Evolutionary conservation across 2,888 invertebrate species (phyloP), one percentile per base, ranked within the genome.

Genomic region (Vannuccia rotundouncinata): DNA sequence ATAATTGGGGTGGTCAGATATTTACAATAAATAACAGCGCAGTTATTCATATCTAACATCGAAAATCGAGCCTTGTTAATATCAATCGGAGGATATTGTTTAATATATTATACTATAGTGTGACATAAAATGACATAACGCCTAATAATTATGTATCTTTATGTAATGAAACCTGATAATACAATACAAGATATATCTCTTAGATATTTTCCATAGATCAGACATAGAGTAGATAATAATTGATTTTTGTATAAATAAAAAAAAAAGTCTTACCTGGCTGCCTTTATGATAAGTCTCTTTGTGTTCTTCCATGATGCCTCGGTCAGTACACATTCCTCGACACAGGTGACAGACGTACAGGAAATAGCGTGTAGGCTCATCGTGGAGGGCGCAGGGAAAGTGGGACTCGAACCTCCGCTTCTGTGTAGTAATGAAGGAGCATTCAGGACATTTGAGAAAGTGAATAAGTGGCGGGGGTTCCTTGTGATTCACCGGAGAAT

Each of bases 291-390:
- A 77, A 17, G 59, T 77, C 77, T 77, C 77, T 10, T 59, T 5
- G 29, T 77, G 77, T 25, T 77, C 77, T 31, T 77, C 77, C 77
- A 77, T 77, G 31, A 77, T 77, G 1, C 59, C 77, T 1, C 77
- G 77, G 29, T 59, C 59, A 17, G 77, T 77, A 31, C 77, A 45
- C 45, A 77, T 59, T 0, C 45, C 77, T 0, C 29, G 77, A 27
- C 77, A 77, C 29, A 77, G 30, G 77, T 59, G 31, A 27, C 77
- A 77, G 17, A 77, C 31, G 31, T 77, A 77, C 29, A 59, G 31
- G 29, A 77, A 77, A 31, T 77, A 77, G n/a, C 59, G 31, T 31
- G 77, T 31, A 29, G 77, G 77, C 31, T 77, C 30, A 59, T 5
- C 59, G 31, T 59, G 77, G 5, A 45, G 77, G 31, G 45, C 59